Base-by-base conservation (phyloP, 2,113 vertebrate genomes). In the Heliornis fulica region DNA sequence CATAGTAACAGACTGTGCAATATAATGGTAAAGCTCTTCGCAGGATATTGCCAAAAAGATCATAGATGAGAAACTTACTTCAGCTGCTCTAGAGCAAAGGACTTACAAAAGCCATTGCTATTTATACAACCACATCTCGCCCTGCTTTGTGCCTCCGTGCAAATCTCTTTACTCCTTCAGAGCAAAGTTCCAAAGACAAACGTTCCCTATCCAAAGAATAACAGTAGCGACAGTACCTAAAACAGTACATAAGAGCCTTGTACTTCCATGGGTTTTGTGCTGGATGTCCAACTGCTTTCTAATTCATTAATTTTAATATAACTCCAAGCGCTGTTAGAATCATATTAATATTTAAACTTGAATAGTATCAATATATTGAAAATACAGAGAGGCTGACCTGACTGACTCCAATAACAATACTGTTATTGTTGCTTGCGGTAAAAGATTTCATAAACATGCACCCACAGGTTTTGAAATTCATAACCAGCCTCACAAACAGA, bases 1-100 rank as follows among this genome's bases (percentile, higher is more conserved):
- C 93, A 90, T 77, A 71, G 96, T 29, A 87, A 97, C 87, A 51
- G 88, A 31, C 72, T 26, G 34, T 61, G 81, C 23, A 23, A 43
- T 93, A 96, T 81, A 95, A 92, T 83, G 87, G 90, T 28, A 45
- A 9, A 74, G 78, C 74, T 96, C 70, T 83, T 66, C 3, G 66
- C 91, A 80, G 81, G 91, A 70, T 93, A 91, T 76, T 84, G 92
- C 91, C 68, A 46, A 64, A n/a, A 81, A 87, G 94, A 89, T 83
- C 82, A 14, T 7, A 94, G 75, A 80, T 29, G 69, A 95, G 78
- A 72, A 76, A 50, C 64, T 61, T 17, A 19, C 57, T 83, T 91
- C 41, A 50, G 1, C 63, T 0, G 2, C 63, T 32, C 5, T 38
- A 17, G 31, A 87, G 90, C 64, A 82, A 36, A 77, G 75, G 57